phyloP scores from a whole-genome alignment of 1,140 invertebrate genomes.

The Mycetomoellerius zeteki region DNA sequence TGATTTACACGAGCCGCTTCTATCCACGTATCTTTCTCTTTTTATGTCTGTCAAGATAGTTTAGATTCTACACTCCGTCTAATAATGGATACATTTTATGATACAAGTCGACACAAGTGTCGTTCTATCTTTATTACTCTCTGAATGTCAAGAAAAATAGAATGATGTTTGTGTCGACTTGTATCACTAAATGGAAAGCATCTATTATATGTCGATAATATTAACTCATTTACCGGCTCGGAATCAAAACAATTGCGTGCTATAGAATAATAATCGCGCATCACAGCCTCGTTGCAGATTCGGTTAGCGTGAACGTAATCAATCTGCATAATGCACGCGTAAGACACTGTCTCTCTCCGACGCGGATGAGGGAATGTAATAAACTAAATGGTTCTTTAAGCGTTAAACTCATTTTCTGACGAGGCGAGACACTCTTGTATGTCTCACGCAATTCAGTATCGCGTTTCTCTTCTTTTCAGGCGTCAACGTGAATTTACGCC shows the following conservation, averaged over 20 bases:
- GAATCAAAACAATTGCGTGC: slow-evolving; percentile 59
- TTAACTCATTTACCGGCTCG: slow-evolving; percentile 33
- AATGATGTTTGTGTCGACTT: no score
- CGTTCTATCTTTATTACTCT: no score
- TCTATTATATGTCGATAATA: no score
- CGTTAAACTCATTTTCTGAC: neutral
- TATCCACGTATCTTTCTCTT: no score
- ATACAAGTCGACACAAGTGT: no score
- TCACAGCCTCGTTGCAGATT: slow-evolving; percentile 6
- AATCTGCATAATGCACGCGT: slow-evolving; percentile 32
- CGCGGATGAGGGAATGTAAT: neutral
- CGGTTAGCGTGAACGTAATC: slow-evolving; percentile 25
- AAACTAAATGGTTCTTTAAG: slow-evolving; percentile 1
- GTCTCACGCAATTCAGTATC: neutral
- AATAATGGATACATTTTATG: no score
- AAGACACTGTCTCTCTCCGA: slow-evolving; percentile 7
- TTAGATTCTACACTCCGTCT: no score
- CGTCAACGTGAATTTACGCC: neutral
- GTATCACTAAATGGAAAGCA: no score
- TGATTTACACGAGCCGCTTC: no score
- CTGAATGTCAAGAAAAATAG: no score
- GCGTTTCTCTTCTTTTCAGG: neutral
- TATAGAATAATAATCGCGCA: slow-evolving; percentile 15
- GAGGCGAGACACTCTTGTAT: neutral
- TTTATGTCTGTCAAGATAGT: no score